Evolutionary conservation across 2,797 vertebrate species (phyloP).

Genomic region (Hydrocynus forskahlii): DNA sequence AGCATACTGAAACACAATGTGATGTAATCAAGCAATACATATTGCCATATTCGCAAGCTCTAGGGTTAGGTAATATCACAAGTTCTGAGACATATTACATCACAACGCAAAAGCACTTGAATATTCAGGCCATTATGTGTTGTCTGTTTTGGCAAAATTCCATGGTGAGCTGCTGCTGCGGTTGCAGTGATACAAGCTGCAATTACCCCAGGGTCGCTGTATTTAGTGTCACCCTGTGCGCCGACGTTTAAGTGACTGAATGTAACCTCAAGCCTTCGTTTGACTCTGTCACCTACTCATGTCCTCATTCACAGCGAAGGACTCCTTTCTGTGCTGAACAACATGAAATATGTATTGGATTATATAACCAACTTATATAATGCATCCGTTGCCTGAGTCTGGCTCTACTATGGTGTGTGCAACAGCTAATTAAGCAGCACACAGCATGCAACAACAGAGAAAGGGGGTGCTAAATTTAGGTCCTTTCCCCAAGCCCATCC

Average conservation of each 20-base stretch:
- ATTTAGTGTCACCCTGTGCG: slow-evolving; percentile 10
- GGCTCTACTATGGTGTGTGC: slow-evolving; percentile 59
- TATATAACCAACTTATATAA: slow-evolving; percentile 72
- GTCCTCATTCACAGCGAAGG: slow-evolving; percentile 49
- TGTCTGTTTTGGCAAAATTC: neutral
- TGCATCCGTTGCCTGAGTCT: slow-evolving; percentile 37
- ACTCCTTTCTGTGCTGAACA: slow-evolving; percentile 43
- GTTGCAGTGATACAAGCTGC: neutral
- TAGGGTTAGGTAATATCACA: neutral
- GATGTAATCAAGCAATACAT: no score
- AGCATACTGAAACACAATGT: no score
- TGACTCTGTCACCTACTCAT: slow-evolving; percentile 32
- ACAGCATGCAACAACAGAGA: slow-evolving; percentile 64
- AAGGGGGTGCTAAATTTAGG: slow-evolving; percentile 68
- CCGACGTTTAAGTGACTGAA: neutral
- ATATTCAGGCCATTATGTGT: neutral
- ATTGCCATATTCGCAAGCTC: no score
- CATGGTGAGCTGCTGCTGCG: neutral
- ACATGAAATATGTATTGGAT: slow-evolving; percentile 78
- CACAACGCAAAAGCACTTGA: neutral
- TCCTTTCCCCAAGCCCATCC: slow-evolving; percentile 59
- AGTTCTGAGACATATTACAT: neutral
- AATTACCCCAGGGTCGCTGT: neutral
- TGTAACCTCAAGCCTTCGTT: slow-evolving; percentile 25
- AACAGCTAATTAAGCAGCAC: slow-evolving; percentile 73